Evolutionary conservation across 53 echinoderm and acorn worm genomes (phyloP), one percentile per base, ranked within the genome.

Genomic region (Arbacia lixula): DNA sequence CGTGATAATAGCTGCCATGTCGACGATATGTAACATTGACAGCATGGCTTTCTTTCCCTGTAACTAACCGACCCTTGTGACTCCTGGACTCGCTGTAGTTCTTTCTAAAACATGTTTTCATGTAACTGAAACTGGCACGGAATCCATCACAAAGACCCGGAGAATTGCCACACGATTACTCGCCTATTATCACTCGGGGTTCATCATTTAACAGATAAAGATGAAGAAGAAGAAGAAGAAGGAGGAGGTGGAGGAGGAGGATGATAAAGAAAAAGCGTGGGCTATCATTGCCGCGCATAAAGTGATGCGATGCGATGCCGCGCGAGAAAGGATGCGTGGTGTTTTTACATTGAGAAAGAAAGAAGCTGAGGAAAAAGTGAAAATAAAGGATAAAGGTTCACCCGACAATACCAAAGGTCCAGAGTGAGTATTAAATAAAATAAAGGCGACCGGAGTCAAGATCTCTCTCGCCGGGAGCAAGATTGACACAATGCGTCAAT

Each of bases 401-500:
- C 29, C 71, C 46, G 50, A 12, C n/a, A 24, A 6, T 14, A 14
- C n/a, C 46, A 46, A 46, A 68, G 40, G 68, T 40, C 72, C 74
- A 74, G 19, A 74, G 53, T 34, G 54, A 74, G 74, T 74, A 74
- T 53, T 52, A 53, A 74, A 71, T 71, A 71, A 14, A 46, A 14
- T 10, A 46, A 46, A 46, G 46, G 46, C 8, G 46, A 46, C 6
- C n/a, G n/a, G n/a, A 46, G 46, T 41, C 42, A 71, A 74, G 74
- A 31, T 21, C 40, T 24, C 46, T 71, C 38, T 40, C 49, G 74
- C 74, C 74, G 42, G 53, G 74, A 74, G 74, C 74, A 46, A 40
- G 46, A 12, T 43, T 36, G 69, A 34, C 19, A 77, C 77, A 77
- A 77, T 77, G 42, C 37, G 32, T 56, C 77, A 77, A 77, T 77